These are phyloP conservation scores for Pogonognathellus flavescens DNA, from an alignment of 1,140 invertebrate species.

Conservation along the genomic window DNA sequence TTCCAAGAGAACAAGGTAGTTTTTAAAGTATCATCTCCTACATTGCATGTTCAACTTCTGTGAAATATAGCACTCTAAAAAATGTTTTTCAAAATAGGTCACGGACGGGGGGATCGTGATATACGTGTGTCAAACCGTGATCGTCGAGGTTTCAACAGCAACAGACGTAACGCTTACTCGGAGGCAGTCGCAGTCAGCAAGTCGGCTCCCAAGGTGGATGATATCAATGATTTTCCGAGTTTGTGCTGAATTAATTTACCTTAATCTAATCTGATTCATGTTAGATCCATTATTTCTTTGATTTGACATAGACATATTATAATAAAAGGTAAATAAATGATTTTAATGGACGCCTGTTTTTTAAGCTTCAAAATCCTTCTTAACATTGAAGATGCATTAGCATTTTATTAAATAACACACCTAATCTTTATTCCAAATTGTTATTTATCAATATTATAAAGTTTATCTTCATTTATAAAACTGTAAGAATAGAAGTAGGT, in stretches of 20 bases:
- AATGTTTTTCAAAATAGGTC: constrained; percentile 72
- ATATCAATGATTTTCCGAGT: constrained; percentile 91
- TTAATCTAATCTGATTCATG: no score
- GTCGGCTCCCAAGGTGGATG: constrained; percentile 91
- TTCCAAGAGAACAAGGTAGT: constrained; percentile 79
- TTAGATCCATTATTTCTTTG: not conserved
- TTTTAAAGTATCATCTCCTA: constrained; percentile 72
- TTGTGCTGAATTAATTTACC: constrained; percentile 9
- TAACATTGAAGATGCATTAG: no score
- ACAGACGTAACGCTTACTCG: not conserved
- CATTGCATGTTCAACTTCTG: no score
- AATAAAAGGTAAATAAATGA: not conserved
- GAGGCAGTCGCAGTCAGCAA: constrained; percentile 69
- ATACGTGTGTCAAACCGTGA: constrained; percentile 61
- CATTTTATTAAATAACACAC: no score
- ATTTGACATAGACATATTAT: not conserved
- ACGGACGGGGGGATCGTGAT: constrained; percentile 68
- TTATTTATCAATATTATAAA: no score
- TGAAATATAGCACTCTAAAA: constrained; percentile 68
- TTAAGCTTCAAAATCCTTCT: no score
- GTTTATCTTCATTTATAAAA: not conserved
- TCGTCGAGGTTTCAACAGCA: constrained; percentile 6
- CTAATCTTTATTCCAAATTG: no score
- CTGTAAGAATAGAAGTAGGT: no score
- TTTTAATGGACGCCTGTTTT: no score